These are phyloP conservation scores for Prionace glauca DNA, from an alignment of 2,797 vertebrate species.

Conservation along the genomic window DNA sequence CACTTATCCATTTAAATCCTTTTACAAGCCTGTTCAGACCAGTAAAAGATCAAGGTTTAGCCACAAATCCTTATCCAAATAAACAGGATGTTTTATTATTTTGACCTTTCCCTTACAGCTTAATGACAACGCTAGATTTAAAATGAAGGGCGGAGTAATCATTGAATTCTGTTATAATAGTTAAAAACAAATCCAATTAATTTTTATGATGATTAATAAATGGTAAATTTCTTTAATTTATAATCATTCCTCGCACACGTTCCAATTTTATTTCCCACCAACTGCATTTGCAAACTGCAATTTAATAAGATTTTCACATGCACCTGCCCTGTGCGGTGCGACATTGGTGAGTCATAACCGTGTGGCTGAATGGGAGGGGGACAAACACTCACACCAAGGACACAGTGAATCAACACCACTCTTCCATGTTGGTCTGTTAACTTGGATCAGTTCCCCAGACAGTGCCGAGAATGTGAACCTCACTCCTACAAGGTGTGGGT, in stretches of 20 bases:
- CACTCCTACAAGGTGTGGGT: not conserved
- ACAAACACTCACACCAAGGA: not conserved
- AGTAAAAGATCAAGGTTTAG: conserved; percentile 23
- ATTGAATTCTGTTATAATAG: not conserved
- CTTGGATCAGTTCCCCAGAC: not conserved
- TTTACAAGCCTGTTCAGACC: not conserved
- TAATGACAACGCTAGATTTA: not conserved
- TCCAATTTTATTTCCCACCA: not conserved
- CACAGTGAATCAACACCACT: not conserved
- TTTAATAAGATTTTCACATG: not conserved
- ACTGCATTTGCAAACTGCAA: not conserved
- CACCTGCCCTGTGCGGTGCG: not conserved
- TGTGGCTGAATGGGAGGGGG: not conserved
- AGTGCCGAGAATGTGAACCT: not conserved
- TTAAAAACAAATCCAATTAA: not conserved
- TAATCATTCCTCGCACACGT: not conserved
- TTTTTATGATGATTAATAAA: not conserved
- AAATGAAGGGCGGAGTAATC: not conserved
- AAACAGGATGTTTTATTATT: conserved; percentile 13
- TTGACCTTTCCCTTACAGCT: not conserved
- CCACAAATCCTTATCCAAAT: conserved; percentile 14
- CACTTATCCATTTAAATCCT: not conserved
- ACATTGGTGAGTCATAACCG: not conserved
- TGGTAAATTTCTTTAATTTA: not conserved
- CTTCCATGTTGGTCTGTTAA: not conserved